Conservation (phyloP, 2,888 invertebrate species). For the Pyrrhia umbra region DNA sequence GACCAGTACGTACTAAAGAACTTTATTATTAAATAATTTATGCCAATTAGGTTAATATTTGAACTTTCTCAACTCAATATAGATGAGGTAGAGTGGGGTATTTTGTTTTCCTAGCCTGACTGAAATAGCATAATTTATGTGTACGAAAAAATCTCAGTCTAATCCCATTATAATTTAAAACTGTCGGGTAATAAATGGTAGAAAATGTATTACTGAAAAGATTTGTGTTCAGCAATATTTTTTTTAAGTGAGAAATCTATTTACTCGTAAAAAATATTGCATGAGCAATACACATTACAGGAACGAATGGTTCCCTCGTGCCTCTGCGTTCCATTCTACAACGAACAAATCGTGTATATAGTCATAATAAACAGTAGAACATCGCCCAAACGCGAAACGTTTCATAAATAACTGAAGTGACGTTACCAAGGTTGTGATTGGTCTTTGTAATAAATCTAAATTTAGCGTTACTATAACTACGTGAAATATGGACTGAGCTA, state of each 20-base stretch:
- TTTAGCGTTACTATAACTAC: constrained; percentile 53
- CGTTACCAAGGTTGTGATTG: constrained; percentile 46
- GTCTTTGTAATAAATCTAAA: constrained; percentile 54
- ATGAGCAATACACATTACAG: constrained; percentile 1
- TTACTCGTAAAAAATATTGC: background rate
- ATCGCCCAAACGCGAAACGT: constrained; percentile 15
- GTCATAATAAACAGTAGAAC: constrained; percentile 20
- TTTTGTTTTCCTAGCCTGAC: background rate
- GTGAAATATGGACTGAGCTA: constrained; percentile 25
- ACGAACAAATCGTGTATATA: constrained; percentile 14
- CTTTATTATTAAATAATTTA: too few relatives aligned
- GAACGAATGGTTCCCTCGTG: constrained; percentile 1
- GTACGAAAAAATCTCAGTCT: background rate
- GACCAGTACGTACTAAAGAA: too few relatives aligned
- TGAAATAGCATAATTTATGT: background rate
- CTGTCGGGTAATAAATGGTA: background rate
- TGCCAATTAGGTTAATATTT: background rate
- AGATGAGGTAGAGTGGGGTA: background rate
- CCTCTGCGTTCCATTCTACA: constrained; percentile 5
- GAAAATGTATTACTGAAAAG: background rate
- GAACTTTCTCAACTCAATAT: background rate
- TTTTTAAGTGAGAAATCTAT: background rate
- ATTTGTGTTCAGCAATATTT: background rate
- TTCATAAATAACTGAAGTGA: constrained; percentile 26
- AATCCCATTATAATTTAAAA: background rate